Evolutionary conservation across 2,113 vertebrate species (phyloP).

Genomic region (Anas platyrhynchos): DNA sequence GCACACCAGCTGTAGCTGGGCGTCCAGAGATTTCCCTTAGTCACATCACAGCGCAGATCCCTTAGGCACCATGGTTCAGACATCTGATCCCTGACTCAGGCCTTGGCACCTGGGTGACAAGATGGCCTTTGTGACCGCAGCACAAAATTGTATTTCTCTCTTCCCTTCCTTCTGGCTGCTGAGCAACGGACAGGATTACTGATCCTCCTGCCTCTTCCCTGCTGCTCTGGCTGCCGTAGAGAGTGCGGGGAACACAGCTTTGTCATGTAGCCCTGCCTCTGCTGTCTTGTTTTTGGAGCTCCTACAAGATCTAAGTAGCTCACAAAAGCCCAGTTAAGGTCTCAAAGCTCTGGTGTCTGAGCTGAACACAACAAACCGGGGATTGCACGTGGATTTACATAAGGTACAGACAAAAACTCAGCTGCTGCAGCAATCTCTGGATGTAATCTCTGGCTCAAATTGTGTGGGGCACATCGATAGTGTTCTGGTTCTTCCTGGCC

Average conservation of each 20-base stretch:
- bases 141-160: neutral
- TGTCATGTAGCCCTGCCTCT: neutral
- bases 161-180: neutral
- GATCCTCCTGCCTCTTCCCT: neutral
- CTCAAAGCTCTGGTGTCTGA: neutral
- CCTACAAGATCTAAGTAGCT: neutral
- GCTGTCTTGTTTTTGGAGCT: neutral
- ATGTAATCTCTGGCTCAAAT: accelerated
- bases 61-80: neutral
- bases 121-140: neutral
- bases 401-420: neutral
- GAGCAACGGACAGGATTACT: neutral
- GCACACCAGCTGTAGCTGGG: neutral
- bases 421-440: neutral
- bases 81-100: neutral
- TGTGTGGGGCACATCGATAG: neutral
- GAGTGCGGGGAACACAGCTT: neutral
- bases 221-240: neutral
- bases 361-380: neutral
- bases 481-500: conserved; percentile 6
- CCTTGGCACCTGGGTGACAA: neutral
- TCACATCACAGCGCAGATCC: accelerated
- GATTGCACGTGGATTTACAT: neutral
- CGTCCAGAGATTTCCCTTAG: neutral
- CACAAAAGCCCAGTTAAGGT: neutral